These are phyloP conservation scores for Calliopum simillimum DNA, from an alignment of 2,888 invertebrate species.

Conservation along the genomic window DNA sequence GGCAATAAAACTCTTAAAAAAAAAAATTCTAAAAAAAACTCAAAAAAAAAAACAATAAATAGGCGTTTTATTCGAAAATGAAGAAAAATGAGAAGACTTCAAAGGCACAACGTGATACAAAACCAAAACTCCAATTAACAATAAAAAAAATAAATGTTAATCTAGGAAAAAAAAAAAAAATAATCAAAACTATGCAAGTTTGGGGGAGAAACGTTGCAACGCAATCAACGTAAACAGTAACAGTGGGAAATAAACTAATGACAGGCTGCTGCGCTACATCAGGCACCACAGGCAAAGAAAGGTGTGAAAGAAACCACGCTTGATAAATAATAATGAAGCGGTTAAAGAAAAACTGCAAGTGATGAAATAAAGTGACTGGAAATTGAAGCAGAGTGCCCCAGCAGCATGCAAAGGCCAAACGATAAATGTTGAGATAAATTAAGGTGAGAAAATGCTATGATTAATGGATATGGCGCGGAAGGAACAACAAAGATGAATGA, in stretches of 20 bases:
- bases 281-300: background rate
- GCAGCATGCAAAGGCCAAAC: no score
- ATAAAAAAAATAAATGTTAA: background rate
- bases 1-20: background rate
- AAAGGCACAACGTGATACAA: slow-evolving; percentile 30
- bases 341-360: background rate
- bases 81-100: slow-evolving; percentile 37
- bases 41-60: background rate
- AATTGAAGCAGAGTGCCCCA: no score
- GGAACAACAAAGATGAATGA: background rate
- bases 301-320: slow-evolving; percentile 10
- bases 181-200: no score
- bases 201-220: slow-evolving; percentile 1
- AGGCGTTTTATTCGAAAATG: slow-evolving; percentile 1
- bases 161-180: background rate
- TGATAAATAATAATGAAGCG: slow-evolving; percentile 19
- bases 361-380: background rate
- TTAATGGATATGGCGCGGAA: slow-evolving; percentile 27
- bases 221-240: background rate
- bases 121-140: slow-evolving; percentile 12
- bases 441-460: slow-evolving; percentile 35
- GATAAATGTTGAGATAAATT: no score
- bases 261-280: background rate
- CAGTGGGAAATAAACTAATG: slow-evolving; percentile 4
- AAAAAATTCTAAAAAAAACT: background rate